Evolutionary conservation across 2,113 vertebrate genomes (phyloP), one percentile per base, ranked within the genome.

Genomic region (Scortum barcoo): DNA sequence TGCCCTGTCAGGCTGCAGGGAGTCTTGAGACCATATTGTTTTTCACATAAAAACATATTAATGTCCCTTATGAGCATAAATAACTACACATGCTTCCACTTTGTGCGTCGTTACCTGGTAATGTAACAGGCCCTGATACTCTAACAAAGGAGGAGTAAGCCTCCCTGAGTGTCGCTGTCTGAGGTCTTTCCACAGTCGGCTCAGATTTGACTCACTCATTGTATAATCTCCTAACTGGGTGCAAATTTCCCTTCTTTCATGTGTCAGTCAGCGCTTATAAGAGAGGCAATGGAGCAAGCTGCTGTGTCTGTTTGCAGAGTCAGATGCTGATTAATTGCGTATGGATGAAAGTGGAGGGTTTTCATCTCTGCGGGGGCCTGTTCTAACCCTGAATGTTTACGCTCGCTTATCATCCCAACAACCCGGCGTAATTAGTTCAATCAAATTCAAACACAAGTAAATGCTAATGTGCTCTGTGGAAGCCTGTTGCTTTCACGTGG

Each of bases 241-340:
- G 72, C 68, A 87, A 83, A 83, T 85, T 85, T 86, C 57, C 67
- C 76, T 36, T 61, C 86, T 93, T 89, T 91, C 80, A 89, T 89
- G 86, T 92, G 90, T 91, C 88, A 81, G 83, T 87, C 81, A 60
- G 28, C 72, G 76, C 90, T 90, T 76, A 86, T 46, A 22, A 38
- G 84, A 76, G 75, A 87, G 68, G 78, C 90, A 78, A 28, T 73
- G 84, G 65, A 85, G 90, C 82, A 69, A 60, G 81, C 71, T 70
- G 51, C 83, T 7, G 73, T 48, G 68, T 72, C 85, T 88, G 83
- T 91, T 88, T 88, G 80, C 88, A 63, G 61, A 92, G 83, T 90
- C 86, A 86, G 78, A 89, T 79, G 81, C 85, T 91, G 93, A 94
- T 93, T 91, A 91, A 93, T 89, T 91, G 81, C 60, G 10, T 72